Evolutionary conservation across 2,113 vertebrate genomes (phyloP).

Genomic region (Notarius quadriscutis): DNA sequence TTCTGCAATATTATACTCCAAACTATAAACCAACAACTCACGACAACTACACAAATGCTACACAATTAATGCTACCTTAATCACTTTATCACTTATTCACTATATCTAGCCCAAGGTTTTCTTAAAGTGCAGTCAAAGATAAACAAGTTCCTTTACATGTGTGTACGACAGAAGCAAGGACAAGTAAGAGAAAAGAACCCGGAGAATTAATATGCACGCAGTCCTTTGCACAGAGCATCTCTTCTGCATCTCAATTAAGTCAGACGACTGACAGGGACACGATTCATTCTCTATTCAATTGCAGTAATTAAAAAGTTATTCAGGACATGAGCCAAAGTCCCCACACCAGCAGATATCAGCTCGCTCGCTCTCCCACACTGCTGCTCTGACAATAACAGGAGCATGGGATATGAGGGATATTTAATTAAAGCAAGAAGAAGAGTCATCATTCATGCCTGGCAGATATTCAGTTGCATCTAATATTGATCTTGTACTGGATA

Average conservation of each 20-base stretch:
- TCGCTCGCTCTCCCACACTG: background rate
- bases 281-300: constrained; percentile 27
- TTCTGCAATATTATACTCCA: background rate
- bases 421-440: background rate
- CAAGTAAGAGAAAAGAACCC: background rate
- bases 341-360: background rate
- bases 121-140: background rate
- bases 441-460: background rate
- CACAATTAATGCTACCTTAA: background rate
- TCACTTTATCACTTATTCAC: background rate
- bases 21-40: background rate
- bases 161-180: background rate
- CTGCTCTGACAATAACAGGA: background rate
- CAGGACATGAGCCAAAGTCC: constrained; percentile 1
- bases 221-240: background rate
- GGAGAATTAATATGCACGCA: background rate
- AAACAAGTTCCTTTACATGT: background rate
- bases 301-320: constrained; percentile 24
- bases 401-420: background rate
- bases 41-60: too few relatives aligned
- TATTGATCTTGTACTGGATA: background rate
- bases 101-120: background rate
- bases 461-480: background rate
- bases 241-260: constrained; percentile 22
- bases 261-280: background rate